These are phyloP conservation scores for Calypte anna DNA, from an alignment of 2,113 vertebrate genomes.

Conservation along the genomic window DNA sequence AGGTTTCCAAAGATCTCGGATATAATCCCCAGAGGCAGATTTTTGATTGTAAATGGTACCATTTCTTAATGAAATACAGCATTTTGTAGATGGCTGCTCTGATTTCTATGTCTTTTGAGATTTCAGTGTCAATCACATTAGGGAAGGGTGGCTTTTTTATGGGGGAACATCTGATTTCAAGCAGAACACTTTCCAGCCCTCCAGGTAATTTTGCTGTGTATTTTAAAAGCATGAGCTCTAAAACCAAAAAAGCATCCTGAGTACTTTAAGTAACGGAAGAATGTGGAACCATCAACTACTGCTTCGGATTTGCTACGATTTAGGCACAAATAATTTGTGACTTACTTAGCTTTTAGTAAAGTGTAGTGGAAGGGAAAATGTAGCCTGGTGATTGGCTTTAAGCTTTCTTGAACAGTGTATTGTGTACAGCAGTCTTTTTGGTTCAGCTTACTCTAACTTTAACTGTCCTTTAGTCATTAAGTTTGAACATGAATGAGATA, in stretches of 20 bases:
- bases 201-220: background rate
- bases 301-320: background rate
- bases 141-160: background rate
- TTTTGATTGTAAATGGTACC: background rate
- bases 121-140: background rate
- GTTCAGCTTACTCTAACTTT: background rate
- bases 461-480: background rate
- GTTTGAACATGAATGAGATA: background rate
- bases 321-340: background rate
- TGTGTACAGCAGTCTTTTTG: background rate
- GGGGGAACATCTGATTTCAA: background rate
- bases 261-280: background rate
- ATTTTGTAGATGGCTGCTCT: background rate
- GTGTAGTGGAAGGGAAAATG: background rate
- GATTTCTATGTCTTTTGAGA: background rate
- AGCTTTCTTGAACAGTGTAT: background rate
- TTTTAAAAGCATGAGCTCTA: background rate
- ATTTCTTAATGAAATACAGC: background rate
- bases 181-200: background rate
- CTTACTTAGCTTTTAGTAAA: background rate
- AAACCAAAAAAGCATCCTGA: background rate
- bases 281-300: background rate
- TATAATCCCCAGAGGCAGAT: background rate
- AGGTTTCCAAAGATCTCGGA: background rate
- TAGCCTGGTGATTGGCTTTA: background rate